Percentiles rank a stretch among this genome's conserved stretches.
Evolutionary conservation across 2,888 invertebrate species (phyloP).

Genomic region (Heliconius ethilla): DNA sequence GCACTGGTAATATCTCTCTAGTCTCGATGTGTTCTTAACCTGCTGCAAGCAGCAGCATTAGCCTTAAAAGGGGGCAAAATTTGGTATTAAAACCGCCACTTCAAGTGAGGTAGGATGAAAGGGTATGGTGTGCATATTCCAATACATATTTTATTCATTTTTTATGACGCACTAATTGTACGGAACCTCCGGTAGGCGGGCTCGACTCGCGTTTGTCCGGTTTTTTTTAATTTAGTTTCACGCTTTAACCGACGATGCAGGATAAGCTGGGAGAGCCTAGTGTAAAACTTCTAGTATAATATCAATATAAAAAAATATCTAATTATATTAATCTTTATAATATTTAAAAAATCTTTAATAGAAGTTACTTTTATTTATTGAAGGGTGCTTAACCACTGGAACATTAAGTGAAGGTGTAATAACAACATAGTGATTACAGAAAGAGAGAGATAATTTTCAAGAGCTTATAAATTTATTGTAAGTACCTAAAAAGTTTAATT

Average conservation of each 20-base stretch:
- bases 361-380: constrained; percentile 2
- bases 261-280: too few species aligned
- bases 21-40: not conserved
- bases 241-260: too few species aligned
- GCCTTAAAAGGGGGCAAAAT: too few species aligned
- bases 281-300: not conserved
- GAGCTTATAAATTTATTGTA: not conserved
- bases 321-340: not conserved
- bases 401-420: not conserved
- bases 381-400: constrained; percentile 11
- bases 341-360: constrained; percentile 1
- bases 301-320: too few species aligned
- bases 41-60: not conserved
- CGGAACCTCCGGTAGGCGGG: too few species aligned
- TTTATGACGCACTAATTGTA: too few species aligned
- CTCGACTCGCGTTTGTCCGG: too few species aligned
- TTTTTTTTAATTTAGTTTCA: too few species aligned
- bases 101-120: too few species aligned
- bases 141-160: too few species aligned
- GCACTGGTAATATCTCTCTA: not conserved
- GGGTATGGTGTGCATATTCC: too few species aligned
- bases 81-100: too few species aligned
- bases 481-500: not conserved
- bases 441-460: not conserved
- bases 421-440: constrained; percentile 1